These are phyloP conservation scores for Phyllotreta striolata DNA, from an alignment of 2,888 invertebrate genomes.

Conservation along the genomic window DNA sequence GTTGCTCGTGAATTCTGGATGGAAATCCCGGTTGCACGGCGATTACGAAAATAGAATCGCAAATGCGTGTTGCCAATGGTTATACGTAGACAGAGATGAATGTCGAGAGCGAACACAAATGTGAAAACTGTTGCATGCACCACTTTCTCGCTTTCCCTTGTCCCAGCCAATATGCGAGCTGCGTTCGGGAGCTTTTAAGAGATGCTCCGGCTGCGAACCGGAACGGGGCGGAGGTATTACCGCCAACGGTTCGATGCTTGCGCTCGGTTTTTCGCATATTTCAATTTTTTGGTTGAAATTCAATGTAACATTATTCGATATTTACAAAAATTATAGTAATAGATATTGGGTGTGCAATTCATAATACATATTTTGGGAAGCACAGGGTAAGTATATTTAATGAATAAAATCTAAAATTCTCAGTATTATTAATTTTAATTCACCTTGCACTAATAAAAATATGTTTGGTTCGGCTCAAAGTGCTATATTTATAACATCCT, in stretches of 20 bases:
- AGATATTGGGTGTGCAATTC: too few relatives aligned
- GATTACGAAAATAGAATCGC: conserved; percentile 7
- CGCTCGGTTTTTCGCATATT: not conserved
- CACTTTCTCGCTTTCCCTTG: conserved; percentile 27
- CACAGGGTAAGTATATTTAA: too few relatives aligned
- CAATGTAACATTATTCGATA: too few relatives aligned
- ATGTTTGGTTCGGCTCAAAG: too few relatives aligned
- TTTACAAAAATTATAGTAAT: too few relatives aligned
- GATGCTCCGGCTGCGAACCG: not conserved
- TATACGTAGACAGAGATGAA: conserved; percentile 9
- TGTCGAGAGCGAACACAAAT: conserved; percentile 10
- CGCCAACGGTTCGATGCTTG: conserved; percentile 12
- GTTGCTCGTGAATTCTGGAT: not conserved
- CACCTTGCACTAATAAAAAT: too few relatives aligned
- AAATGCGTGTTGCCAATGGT: conserved; percentile 1
- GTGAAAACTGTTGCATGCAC: conserved; percentile 33
- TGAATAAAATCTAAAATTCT: too few relatives aligned
- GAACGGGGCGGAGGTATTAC: not conserved
- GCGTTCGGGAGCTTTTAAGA: conserved; percentile 1
- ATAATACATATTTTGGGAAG: too few relatives aligned
- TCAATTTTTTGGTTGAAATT: too few relatives aligned
- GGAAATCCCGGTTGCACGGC: conserved; percentile 12
- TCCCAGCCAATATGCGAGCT: conserved; percentile 24
- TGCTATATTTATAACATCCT: too few relatives aligned
- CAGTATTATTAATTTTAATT: too few relatives aligned